Evolutionary conservation across 2,797 vertebrate genomes (phyloP).

Genomic region (Australoheros facetus): DNA sequence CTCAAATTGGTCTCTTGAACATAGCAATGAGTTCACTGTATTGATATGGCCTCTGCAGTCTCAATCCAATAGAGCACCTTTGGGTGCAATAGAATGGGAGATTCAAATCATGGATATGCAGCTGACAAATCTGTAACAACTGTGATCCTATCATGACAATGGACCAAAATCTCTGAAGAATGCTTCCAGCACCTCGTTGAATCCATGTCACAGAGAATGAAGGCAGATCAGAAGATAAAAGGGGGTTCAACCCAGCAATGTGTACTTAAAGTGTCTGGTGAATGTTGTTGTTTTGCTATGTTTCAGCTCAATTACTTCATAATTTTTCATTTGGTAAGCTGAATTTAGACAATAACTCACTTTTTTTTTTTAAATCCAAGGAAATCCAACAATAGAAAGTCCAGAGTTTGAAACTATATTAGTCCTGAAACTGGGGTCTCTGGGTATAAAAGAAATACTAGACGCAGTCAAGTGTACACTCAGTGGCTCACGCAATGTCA

Average conservation of each 20-base stretch:
- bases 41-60: not conserved
- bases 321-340: not conserved
- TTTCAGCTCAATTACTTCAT: not conserved
- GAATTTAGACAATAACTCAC: not conserved
- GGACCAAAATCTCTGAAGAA: not conserved
- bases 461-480: conserved; percentile 55
- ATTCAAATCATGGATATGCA: not conserved
- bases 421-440: not conserved
- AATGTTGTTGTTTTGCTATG: not conserved
- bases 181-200: not conserved
- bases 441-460: conserved; percentile 27
- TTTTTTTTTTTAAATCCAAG: not conserved
- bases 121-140: not conserved
- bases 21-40: not conserved
- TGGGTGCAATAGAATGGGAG: not conserved
- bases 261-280: not conserved
- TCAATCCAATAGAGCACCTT: not conserved
- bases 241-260: too few relatives aligned
- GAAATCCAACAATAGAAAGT: conserved; percentile 22
- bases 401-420: conserved; percentile 14
- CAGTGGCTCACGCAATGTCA: conserved; percentile 55
- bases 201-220: not conserved
- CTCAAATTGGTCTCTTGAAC: not conserved
- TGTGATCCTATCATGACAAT: not conserved
- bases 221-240: not conserved